Evolutionary conservation across 2,888 invertebrate species (phyloP).

Genomic region (Coleophora flavipennella): DNA sequence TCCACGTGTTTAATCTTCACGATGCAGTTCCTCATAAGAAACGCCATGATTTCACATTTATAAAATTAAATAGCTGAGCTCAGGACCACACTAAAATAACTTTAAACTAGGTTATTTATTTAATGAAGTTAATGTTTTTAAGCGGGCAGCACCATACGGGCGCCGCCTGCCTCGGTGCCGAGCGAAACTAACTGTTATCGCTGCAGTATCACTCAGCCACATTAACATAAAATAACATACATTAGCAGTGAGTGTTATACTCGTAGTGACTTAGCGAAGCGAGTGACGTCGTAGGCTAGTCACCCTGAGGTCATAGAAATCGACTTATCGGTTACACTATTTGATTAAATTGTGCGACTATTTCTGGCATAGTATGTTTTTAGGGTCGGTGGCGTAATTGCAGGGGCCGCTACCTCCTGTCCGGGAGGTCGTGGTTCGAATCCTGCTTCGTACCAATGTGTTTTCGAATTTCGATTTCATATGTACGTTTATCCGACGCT

Average conservation of each 20-base stretch:
- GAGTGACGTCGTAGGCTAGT: constrained; percentile 26
- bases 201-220: constrained; percentile 39
- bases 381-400: no score
- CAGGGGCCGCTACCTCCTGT: no score
- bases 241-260: no score
- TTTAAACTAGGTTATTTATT: not conserved
- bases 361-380: not conserved
- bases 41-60: constrained; percentile 33
- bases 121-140: not conserved
- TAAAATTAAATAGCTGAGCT: no score
- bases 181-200: constrained; percentile 48
- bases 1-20: constrained; percentile 38
- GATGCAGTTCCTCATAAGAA: constrained; percentile 45
- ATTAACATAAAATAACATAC: constrained; percentile 19
- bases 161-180: constrained; percentile 21
- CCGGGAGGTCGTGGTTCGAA: no score
- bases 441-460: no score
- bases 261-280: constrained; percentile 6
- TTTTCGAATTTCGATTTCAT: no score
- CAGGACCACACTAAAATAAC: not conserved
- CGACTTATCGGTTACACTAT: not conserved
- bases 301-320: constrained; percentile 29
- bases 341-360: not conserved
- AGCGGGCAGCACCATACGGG: constrained; percentile 23
- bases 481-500: no score